These are phyloP conservation scores for Stichodactyla mertensii DNA, from an alignment of 64 coral and sea anemone genomes.

Conservation along the genomic window DNA sequence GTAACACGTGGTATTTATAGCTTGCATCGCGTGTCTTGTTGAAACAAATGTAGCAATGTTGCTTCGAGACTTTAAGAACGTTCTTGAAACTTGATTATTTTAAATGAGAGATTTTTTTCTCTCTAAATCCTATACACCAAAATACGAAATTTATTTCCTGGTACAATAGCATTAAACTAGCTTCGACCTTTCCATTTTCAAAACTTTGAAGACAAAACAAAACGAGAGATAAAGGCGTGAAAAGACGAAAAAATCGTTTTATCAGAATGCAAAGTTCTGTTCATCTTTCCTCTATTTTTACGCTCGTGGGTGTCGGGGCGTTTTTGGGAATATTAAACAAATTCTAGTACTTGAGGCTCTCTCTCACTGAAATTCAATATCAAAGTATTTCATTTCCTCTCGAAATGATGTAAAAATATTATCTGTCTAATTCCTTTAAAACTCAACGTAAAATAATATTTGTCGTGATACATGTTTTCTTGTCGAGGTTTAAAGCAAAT, in stretches of 20 bases:
- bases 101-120: too few species aligned
- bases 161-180: too few species aligned
- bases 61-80: too few species aligned
- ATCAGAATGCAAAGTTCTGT: not conserved
- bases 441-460: not conserved
- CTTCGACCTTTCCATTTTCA: too few species aligned
- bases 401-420: not conserved
- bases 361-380: slow-evolving; percentile 3
- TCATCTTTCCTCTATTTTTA: not conserved
- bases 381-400: not conserved
- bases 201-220: too few species aligned
- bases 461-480: not conserved
- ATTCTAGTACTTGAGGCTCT: not conserved
- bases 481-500: not conserved
- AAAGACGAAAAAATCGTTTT: not conserved
- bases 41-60: too few species aligned
- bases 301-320: not conserved
- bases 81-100: too few species aligned
- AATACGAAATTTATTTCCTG: too few species aligned
- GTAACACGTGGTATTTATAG: too few species aligned
- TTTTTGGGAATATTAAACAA: slow-evolving; percentile 7
- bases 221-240: too few species aligned
- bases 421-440: not conserved
- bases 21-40: too few species aligned
- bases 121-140: too few species aligned